phyloP scores from a whole-genome alignment of 2,888 invertebrate genomes.

The Magallana nippona region DNA sequence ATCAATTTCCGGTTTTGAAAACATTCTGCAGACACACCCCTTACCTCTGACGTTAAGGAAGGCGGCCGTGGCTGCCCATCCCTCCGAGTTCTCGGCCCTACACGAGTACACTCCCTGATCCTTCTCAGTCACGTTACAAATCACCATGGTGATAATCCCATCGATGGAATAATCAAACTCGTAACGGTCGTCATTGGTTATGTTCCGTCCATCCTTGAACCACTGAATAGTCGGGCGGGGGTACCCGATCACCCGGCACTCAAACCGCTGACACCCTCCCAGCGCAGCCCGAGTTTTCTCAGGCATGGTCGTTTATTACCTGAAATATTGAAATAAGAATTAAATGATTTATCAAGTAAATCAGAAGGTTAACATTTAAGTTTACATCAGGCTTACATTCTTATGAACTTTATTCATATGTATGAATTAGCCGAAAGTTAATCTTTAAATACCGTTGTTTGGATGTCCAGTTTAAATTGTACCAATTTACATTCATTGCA shows the following conservation, averaged over 20 bases:
- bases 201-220: slow-evolving; percentile 78
- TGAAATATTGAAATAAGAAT: too few species aligned
- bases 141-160: slow-evolving; percentile 75
- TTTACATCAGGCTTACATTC: too few species aligned
- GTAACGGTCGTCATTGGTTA: slow-evolving; percentile 73
- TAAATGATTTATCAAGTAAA: too few species aligned
- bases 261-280: slow-evolving; percentile 77
- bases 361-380: too few species aligned
- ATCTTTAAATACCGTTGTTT: too few species aligned
- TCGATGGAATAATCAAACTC: slow-evolving; percentile 70
- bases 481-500: too few species aligned
- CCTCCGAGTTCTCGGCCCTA: slow-evolving; percentile 78
- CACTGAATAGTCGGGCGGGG: slow-evolving; percentile 78
- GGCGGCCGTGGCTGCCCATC: slow-evolving; percentile 78
- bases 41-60: slow-evolving; percentile 77
- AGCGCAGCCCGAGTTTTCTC: slow-evolving; percentile 64
- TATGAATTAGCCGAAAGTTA: too few species aligned
- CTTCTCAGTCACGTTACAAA: slow-evolving; percentile 70
- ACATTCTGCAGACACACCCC: slow-evolving; percentile 21
- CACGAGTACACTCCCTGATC: slow-evolving; percentile 79
- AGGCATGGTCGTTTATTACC: slow-evolving; percentile 54
- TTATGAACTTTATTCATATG: too few species aligned
- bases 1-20: too few species aligned
- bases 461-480: too few species aligned
- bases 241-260: slow-evolving; percentile 77